Evolutionary conservation across 2,113 vertebrate genomes (phyloP), one percentile per base, ranked within the genome.

Genomic region (Protomyctophum bolini): DNA sequence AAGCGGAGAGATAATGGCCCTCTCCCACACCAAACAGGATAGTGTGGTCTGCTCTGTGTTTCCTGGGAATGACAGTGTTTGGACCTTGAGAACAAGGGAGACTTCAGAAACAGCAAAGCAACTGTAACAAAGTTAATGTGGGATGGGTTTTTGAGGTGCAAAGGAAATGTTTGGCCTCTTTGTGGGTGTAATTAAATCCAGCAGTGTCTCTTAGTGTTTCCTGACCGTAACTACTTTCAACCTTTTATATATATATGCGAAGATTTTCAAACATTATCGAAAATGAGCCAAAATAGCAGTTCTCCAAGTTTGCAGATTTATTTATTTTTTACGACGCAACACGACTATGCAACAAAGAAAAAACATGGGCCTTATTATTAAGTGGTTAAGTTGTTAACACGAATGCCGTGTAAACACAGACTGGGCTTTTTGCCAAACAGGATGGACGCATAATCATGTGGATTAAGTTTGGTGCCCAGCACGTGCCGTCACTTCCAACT

Each of bases 11-110:
- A 73, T 56, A 15, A 66, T 56, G 45, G 66, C 55, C 54, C 72
- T 33, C 63, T 8, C n/a, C n/a, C n/a, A n/a, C 52, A 58, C 41
- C 14, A 49, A 56, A 54, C 52, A 57, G 48, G 49, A 5, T 21
- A 14, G 52, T 50, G 45, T 7, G 54, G 48, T 60, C 73, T 66
- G 56, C 12, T 58, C 9, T 70, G 0, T 10, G 28, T 82, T 80
- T 81, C 56, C 68, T 67, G 67, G 57, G 55, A 75, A 75, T 63
- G 62, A 70, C 15, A 3, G 0, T 59, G 68, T 77, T 83, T 70
- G 72, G 59, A 65, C 58, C 71, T 68, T 64, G 7, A 68, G 63
- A 61, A 76, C 54, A 49, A 41, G 9, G 12, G 58, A 21, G 4
- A 54, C 3, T 54, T 6, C 0, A 28, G 21, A 64, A 64, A 64